Base-by-base conservation (phyloP, 2,113 vertebrate species). In the Ardeotis arabs region DNA sequence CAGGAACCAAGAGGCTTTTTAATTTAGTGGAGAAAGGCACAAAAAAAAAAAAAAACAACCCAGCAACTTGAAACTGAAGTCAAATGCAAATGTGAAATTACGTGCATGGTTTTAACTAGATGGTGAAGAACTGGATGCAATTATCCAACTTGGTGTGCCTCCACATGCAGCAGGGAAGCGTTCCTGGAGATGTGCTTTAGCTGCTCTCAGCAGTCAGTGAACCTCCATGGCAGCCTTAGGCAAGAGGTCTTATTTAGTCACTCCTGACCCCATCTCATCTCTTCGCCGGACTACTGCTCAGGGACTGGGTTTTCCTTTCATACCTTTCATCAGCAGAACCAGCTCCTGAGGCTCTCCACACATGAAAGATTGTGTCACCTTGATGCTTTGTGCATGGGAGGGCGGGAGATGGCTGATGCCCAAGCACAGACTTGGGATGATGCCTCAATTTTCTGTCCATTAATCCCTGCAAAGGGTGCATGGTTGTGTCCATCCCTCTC, bases 51-150 rank as follows among this genome's bases (percentile, higher is more conserved):
- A n/a, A n/a, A n/a, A n/a, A n/a, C n/a, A 60, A 60, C 76, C 49
- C 0, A 95, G 60, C 62, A 76, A 74, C 24, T 19, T 70, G 55
- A 85, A 93, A 66, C 31, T 16, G 50, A 69, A 95, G 33, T 31
- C 80, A 96, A 82, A 95, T 16, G 56, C 79, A 90, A 83, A 77
- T 47, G 20, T 66, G 90, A 80, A 80, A 87, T 87, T 41, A 37
- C 5, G 5, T 37, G 72, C 10, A 2, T 59, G 67, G 25, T 91
- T 89, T 73, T 91, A 82, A 79, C 49, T 31, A 63, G 76, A 31
- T 5, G 12, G 59, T 74, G 84, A 89, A 63, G 81, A 89, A 81
- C 15, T 73, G 59, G 59, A 24, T 35, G 24, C 8, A 10, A 21
- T 78, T 92, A 56, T 75, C 28, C 1, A 4, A 5, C 52, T 63